A percentile compares a stretch with the other conserved stretches of the same genome.
Conservation (phyloP, 2,888 invertebrate genomes). For the Megalurothrips usitatus region DNA sequence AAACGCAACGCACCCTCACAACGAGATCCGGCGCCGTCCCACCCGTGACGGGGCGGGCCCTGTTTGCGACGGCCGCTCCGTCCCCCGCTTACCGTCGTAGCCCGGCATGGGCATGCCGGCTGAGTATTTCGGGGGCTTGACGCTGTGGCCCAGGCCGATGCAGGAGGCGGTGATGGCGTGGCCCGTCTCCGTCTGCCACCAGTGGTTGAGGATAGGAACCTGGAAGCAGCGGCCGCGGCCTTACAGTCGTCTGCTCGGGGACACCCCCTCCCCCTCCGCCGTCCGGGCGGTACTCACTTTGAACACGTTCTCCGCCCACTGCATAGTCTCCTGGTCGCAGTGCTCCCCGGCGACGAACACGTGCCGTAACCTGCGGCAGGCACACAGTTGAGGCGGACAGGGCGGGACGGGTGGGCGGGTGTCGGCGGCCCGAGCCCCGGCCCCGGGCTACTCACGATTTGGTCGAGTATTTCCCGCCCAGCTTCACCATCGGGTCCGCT, state of each 20-base stretch:
- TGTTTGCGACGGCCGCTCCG: too few species aligned
- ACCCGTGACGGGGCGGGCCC: too few species aligned
- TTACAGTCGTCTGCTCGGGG: too few species aligned
- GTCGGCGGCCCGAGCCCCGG: too few species aligned
- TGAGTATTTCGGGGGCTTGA: conserved; percentile 66
- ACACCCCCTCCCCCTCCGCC: neutral
- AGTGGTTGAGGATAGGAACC: conserved; percentile 79
- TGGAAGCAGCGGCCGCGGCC: conserved; percentile 32
- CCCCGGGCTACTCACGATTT: conserved; percentile 51
- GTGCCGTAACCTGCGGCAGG: conserved; percentile 42
- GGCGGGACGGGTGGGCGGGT: too few species aligned
- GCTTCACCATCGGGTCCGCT: conserved; percentile 68
- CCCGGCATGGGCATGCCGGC: conserved; percentile 87
- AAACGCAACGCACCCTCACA: conserved; percentile 21
- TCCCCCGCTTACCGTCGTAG: conserved; percentile 63
- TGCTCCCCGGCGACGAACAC: conserved; percentile 88
- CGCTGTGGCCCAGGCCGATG: conserved; percentile 66
- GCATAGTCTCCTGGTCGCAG: conserved; percentile 84
- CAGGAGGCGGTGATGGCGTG: conserved; percentile 84
- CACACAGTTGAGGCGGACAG: neutral
- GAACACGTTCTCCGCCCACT: conserved; percentile 67
- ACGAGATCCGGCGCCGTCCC: too few species aligned
- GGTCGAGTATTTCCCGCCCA: conserved; percentile 64
- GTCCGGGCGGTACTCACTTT: conserved; percentile 46
- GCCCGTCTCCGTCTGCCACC: conserved; percentile 97